A percentile compares a stretch with the other conserved stretches of the same genome.
Conservation (phyloP, 2,888 invertebrate species). For the Loripinus fragilis region DNA sequence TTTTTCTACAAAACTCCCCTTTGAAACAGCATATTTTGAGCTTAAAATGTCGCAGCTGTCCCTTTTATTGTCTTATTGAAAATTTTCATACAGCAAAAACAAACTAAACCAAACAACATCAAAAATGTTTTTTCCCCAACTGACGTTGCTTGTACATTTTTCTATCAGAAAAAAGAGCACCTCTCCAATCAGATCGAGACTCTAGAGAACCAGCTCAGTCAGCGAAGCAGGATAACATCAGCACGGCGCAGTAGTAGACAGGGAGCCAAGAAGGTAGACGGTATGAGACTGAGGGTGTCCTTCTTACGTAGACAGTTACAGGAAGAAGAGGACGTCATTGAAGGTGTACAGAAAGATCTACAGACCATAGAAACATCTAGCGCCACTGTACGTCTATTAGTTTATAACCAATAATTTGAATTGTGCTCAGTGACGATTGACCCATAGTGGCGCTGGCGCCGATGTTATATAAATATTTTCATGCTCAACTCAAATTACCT, state of each 20-base stretch:
- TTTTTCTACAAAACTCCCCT: too few species aligned
- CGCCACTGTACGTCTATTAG: constrained; percentile 14
- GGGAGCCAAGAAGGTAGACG: constrained; percentile 48
- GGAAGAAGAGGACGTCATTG: constrained; percentile 18
- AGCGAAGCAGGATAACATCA: constrained; percentile 48
- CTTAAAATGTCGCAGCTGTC: too few species aligned
- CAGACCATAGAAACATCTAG: constrained; percentile 20
- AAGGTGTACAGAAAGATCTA: constrained; percentile 17
- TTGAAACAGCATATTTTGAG: too few species aligned
- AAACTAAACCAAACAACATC: too few species aligned
- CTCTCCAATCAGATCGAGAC: constrained; percentile 38
- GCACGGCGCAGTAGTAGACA: constrained; percentile 34
- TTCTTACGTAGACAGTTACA: constrained; percentile 36
- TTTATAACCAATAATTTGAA: background rate
- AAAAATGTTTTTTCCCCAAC: too few species aligned
- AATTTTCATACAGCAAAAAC: too few species aligned
- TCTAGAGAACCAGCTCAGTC: constrained; percentile 41
- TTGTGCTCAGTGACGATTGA: too few species aligned
- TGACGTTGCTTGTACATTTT: too few species aligned
- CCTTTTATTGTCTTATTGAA: too few species aligned
- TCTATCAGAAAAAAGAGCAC: constrained; percentile 37
- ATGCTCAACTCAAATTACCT: too few species aligned
- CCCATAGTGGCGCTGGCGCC: too few species aligned
- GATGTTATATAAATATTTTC: too few species aligned
- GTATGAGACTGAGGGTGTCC: constrained; percentile 39